Conservation (phyloP, 30 jellyfish, hydroid and myxozoan species). For the Rhopilema esculentum region DNA sequence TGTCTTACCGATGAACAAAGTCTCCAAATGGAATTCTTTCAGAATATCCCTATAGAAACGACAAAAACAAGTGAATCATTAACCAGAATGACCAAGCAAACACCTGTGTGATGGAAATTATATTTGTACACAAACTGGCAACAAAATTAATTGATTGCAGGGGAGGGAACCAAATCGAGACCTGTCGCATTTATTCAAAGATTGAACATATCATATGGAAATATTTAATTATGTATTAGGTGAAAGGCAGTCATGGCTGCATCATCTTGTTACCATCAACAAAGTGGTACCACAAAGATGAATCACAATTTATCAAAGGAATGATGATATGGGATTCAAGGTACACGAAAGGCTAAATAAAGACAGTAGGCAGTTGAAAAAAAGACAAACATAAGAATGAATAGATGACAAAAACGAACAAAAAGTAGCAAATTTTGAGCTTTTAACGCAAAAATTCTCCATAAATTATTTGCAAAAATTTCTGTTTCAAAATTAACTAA, state of each 20-base stretch:
- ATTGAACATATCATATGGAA: not conserved
- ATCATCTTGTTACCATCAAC: not conserved
- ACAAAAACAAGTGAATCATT: not conserved
- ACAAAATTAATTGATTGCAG: not conserved
- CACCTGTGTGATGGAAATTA: too few relatives aligned
- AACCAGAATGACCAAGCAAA: not conserved
- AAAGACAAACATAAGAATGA: too few relatives aligned
- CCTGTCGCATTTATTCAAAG: not conserved
- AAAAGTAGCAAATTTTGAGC: too few relatives aligned
- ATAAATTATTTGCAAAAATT: too few relatives aligned
- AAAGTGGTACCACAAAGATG: not conserved
- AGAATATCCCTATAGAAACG: slow-evolving; percentile 84
- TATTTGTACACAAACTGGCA: not conserved
- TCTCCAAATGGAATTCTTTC: slow-evolving; percentile 85
- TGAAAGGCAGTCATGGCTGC: not conserved
- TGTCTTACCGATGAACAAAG: slow-evolving; percentile 79
- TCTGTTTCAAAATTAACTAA: too few relatives aligned
- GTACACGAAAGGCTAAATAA: too few relatives aligned
- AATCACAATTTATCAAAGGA: too few relatives aligned
- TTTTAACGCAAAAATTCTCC: too few relatives aligned
- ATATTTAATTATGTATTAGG: not conserved
- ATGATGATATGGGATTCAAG: too few relatives aligned
- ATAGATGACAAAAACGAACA: too few relatives aligned
- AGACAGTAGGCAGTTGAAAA: too few relatives aligned
- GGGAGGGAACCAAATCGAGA: not conserved